These are phyloP conservation scores for Rhopalosiphum maidis DNA, from an alignment of 1,140 invertebrate genomes.

Conservation along the genomic window DNA sequence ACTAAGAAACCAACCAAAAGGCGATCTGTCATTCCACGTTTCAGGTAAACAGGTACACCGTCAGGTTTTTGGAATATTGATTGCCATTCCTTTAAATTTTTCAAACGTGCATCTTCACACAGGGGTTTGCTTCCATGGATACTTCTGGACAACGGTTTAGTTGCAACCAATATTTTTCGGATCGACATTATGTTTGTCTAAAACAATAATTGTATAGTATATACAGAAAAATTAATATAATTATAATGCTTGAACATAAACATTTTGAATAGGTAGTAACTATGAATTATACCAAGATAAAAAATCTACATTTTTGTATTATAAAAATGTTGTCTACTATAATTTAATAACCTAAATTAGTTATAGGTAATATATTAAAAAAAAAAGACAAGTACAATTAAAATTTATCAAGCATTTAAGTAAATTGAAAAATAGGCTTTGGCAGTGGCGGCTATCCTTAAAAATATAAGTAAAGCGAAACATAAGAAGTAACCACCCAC, in stretches of 20 bases:
- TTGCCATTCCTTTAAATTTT: constrained; percentile 46
- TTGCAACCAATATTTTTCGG: background rate
- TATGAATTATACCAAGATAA: background rate
- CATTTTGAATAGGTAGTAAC: background rate
- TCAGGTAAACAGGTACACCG: constrained; percentile 45
- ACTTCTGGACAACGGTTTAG: constrained; percentile 31
- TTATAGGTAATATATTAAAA: too few relatives aligned
- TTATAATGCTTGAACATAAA: background rate
- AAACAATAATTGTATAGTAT: background rate
- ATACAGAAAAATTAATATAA: background rate
- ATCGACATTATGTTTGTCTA: background rate
- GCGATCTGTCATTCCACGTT: constrained; percentile 29
- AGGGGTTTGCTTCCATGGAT: constrained; percentile 25
- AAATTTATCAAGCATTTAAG: too few relatives aligned
- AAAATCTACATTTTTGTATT: background rate
- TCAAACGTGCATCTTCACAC: background rate
- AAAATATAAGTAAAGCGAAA: too few relatives aligned
- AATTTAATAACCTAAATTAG: background rate
- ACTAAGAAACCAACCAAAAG: constrained; percentile 21
- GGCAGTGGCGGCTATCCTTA: too few relatives aligned
- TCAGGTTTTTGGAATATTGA: constrained; percentile 21
- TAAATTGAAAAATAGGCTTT: too few relatives aligned
- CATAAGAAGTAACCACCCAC: too few relatives aligned
- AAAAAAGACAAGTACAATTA: too few relatives aligned
- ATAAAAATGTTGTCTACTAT: background rate